These are phyloP conservation scores for Dryobates pubescens DNA, from an alignment of 2,797 vertebrate species.

Conservation along the genomic window DNA sequence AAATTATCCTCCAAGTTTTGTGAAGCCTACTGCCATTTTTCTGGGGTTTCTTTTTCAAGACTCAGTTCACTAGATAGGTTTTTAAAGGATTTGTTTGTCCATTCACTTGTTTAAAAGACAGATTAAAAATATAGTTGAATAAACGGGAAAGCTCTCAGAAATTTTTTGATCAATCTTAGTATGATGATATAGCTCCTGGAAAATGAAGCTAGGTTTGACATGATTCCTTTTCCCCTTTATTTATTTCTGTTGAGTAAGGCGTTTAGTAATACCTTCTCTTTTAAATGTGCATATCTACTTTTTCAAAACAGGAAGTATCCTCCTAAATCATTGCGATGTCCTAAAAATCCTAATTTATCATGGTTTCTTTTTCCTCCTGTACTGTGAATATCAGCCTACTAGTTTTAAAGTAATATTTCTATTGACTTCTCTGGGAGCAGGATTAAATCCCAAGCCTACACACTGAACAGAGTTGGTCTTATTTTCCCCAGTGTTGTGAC, in stretches of 20 bases:
- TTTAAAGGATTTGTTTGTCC: neutral
- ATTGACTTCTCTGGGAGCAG: neutral
- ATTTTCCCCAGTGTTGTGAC: neutral
- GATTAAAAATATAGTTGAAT: neutral
- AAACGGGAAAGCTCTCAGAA: neutral
- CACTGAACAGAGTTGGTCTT: fast-evolving
- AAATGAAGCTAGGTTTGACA: neutral
- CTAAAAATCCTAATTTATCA: neutral
- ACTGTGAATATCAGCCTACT: neutral
- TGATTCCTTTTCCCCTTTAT: neutral
- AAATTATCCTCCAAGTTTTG: neutral
- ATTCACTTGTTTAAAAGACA: neutral
- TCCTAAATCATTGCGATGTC: neutral
- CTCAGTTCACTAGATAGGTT: neutral
- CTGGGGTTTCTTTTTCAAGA: neutral
- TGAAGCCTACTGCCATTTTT: neutral
- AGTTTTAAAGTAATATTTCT: neutral
- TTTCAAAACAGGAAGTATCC: neutral
- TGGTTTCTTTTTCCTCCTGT: neutral
- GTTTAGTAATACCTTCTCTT: neutral
- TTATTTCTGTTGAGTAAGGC: neutral
- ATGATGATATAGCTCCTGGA: neutral
- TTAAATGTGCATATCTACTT: neutral
- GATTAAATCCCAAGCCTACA: neutral
- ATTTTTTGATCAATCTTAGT: neutral